phyloP scores from a whole-genome alignment of 64 coral and sea anemone genomes.

The Catalaphyllia jardinei region DNA sequence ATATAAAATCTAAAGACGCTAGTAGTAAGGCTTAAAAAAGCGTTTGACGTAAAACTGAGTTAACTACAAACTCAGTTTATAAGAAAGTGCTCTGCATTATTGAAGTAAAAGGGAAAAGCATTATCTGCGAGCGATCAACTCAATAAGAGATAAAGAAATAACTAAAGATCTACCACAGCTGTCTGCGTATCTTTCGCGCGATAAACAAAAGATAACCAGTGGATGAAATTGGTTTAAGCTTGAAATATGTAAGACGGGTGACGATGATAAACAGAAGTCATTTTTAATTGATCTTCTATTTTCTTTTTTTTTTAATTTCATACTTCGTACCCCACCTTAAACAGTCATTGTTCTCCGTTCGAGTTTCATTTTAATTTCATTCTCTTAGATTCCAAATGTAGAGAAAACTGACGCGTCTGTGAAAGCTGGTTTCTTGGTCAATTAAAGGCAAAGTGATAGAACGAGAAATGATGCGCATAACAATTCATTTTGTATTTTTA shows the following conservation, averaged over 20 bases:
- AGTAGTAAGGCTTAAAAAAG: no score
- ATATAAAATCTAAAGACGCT: not conserved
- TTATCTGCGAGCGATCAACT: not conserved
- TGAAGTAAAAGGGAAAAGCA: not conserved
- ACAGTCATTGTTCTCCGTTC: no score
- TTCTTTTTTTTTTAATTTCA: no score
- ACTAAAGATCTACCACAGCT: not conserved
- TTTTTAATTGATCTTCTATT: not conserved
- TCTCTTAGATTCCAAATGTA: no score
- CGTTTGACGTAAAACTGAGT: not conserved
- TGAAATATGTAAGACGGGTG: not conserved
- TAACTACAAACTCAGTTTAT: not conserved
- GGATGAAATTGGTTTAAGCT: not conserved
- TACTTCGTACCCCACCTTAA: no score
- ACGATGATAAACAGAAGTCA: not conserved
- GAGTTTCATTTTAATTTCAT: no score
- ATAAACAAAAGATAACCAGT: not conserved
- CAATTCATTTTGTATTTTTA: no score
- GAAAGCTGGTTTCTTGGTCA: no score
- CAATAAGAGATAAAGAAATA: not conserved
- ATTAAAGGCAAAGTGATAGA: no score
- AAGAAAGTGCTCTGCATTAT: not conserved
- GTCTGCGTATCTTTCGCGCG: not conserved
- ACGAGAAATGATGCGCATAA: no score
- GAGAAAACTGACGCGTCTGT: no score